A percentile compares a stretch with the other conserved stretches of the same genome.
Evolutionary conservation across 1,140 invertebrate species (phyloP).

Genomic region (Subanguina moxae): DNA sequence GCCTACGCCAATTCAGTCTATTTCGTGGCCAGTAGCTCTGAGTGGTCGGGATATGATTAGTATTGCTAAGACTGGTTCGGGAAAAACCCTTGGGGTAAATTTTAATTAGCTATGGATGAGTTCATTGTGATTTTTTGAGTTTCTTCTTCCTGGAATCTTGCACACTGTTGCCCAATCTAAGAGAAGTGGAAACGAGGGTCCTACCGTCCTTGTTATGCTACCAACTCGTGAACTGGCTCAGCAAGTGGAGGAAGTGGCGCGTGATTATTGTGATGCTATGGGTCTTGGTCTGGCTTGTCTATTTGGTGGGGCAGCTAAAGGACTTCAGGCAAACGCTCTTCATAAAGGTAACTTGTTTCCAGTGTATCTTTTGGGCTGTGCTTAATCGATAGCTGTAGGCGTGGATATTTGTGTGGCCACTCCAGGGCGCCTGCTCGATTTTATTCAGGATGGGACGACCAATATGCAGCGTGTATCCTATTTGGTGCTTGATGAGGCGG

Average conservation of each 20-base stretch:
- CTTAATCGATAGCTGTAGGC: constrained; percentile 63
- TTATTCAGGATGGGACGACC: constrained; percentile 81
- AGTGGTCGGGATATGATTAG: constrained; percentile 63
- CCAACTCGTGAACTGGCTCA: constrained; percentile 88
- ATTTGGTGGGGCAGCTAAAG: constrained; percentile 74
- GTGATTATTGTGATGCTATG: constrained; percentile 32
- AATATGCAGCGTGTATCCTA: constrained; percentile 84
- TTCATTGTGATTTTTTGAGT: constrained; percentile 57
- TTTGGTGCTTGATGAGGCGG: constrained; percentile 93
- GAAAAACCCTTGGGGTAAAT: constrained; percentile 62
- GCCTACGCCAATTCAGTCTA: constrained; percentile 60
- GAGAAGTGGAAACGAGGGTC: constrained; percentile 39
- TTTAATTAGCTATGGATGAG: constrained; percentile 3
- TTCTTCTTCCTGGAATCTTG: constrained; percentile 72
- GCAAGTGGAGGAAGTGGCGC: constrained; percentile 71
- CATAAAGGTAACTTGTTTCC: constrained; percentile 64
- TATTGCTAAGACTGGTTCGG: constrained; percentile 68
- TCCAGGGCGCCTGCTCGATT: constrained; percentile 90
- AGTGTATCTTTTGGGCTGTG: constrained; percentile 23
- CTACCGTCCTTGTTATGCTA: constrained; percentile 71
- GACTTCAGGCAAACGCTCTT: constrained; percentile 76
- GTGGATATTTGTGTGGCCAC: constrained; percentile 68
- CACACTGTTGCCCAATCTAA: constrained; percentile 82
- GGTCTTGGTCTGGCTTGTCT: constrained; percentile 61
- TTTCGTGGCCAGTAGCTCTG: constrained; percentile 62